phyloP scores from a whole-genome alignment of 1,140 invertebrate genomes.

The Sinella curviseta region DNA sequence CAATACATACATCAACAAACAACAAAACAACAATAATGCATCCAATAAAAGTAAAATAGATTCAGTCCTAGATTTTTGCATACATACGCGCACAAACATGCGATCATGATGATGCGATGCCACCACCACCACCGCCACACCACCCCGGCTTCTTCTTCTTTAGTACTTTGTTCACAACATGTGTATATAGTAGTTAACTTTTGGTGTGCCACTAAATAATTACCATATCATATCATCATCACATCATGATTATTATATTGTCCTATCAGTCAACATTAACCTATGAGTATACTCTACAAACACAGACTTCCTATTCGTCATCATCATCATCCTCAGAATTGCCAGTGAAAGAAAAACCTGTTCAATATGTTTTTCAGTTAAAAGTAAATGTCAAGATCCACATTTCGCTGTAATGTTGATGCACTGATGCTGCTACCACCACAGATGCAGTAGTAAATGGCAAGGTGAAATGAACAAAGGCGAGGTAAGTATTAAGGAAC shows the following conservation, averaged over 20 bases:
- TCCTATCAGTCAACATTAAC: no score
- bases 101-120: no score
- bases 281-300: no score
- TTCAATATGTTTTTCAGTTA: not conserved
- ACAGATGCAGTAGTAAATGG: no score
- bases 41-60: not conserved
- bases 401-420: no score
- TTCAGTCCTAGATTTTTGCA: conserved; percentile 13
- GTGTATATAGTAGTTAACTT: not conserved
- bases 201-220: not conserved
- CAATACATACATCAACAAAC: not conserved
- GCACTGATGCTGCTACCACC: no score
- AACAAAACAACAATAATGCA: not conserved
- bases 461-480: no score
- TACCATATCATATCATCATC: no score
- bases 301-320: not conserved
- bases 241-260: no score
- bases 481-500: no score
- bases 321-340: not conserved
- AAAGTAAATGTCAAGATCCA: no score
- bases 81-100: not conserved
- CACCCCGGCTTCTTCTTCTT: not conserved
- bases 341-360: not conserved
- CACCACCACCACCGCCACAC: no score
- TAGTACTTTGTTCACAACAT: not conserved